Base-by-base conservation (phyloP, 2,888 invertebrate genomes). In the Choreutis nemorana region DNA sequence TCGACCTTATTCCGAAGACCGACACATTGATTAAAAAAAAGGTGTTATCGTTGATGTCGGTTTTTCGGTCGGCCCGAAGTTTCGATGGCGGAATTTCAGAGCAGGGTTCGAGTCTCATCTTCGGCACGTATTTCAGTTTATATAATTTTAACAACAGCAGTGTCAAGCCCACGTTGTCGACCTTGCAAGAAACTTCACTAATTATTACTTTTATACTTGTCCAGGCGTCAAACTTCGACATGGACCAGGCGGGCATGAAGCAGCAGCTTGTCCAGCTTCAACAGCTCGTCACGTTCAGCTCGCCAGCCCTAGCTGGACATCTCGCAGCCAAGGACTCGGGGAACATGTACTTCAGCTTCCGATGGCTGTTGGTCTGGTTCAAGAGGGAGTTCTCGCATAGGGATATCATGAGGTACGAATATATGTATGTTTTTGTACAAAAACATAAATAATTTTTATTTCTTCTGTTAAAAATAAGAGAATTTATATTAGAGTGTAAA, bases 341-440 rank as follows among this genome's bases (percentile, higher is more conserved):
- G 3, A 97, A 98, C 61, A 94, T 99, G 93, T 98, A 95, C 70
- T 99, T 99, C 75, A 97, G 97, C 64, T 99, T 99, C 78, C 90
- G 98, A 6, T 99, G 98, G 97, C 83, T 98, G 14, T 82, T 99
- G 7, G 95, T 97, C 5, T 86, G 94, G 70, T 98, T 97, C 63
- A 99, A 98, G 65, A 75, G 98, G 39, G 98, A 99, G 73, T 92
- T 98, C 57, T 85, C 86, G 12, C 89, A 91, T 36, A 79, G 84
- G 3, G 94, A 97, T 56, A 89, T 94, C 28, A 88, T 94, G 84
- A 85, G 89, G 80, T 72, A 15, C n/a, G n/a, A n/a, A n/a, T n/a
- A n/a, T n/a, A n/a, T n/a, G n/a, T n/a, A n/a, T n/a, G n/a, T n/a
- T n/a, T n/a, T n/a, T n/a, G n/a, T n/a, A n/a, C n/a, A n/a, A n/a